Conservation (phyloP, 2,113 vertebrate genomes). For the Hyaena hyaena region DNA sequence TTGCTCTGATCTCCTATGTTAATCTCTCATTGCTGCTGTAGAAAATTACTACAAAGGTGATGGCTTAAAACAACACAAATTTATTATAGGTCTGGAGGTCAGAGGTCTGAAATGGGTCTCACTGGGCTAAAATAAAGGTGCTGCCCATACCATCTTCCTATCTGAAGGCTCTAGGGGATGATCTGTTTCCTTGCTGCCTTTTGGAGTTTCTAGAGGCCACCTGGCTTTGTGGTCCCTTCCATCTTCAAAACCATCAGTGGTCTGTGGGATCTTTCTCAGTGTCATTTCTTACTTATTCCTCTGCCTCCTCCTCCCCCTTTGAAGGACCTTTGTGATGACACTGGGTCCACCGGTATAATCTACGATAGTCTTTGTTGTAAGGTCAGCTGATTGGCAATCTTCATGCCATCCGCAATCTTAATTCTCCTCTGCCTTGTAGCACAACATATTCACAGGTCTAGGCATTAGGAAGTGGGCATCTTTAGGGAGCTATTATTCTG, state of each 20-base stretch:
- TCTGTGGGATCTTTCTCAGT: not conserved
- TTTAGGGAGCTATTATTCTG: not conserved
- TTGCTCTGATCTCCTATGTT: not conserved
- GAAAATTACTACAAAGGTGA: not conserved
- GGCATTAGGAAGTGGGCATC: not conserved
- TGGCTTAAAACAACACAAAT: not conserved
- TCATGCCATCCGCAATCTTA: not conserved
- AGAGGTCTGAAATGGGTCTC: not conserved
- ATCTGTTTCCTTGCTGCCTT: not conserved
- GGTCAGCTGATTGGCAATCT: not conserved
- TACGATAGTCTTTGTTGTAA: not conserved
- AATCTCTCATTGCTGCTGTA: not conserved
- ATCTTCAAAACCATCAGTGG: not conserved
- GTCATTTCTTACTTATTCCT: not conserved
- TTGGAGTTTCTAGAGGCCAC: not conserved
- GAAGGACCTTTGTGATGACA: not conserved
- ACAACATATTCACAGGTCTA: not conserved
- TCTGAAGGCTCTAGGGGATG: not conserved
- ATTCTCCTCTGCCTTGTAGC: not conserved
- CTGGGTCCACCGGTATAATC: not conserved
- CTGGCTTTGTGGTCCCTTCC: not conserved
- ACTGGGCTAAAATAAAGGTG: not conserved
- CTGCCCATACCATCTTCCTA: not conserved
- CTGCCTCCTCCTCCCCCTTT: not conserved
- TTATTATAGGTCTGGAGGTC: not conserved